Base-by-base conservation (phyloP, 2,888 invertebrate genomes). In the Stramonita haemastoma region DNA sequence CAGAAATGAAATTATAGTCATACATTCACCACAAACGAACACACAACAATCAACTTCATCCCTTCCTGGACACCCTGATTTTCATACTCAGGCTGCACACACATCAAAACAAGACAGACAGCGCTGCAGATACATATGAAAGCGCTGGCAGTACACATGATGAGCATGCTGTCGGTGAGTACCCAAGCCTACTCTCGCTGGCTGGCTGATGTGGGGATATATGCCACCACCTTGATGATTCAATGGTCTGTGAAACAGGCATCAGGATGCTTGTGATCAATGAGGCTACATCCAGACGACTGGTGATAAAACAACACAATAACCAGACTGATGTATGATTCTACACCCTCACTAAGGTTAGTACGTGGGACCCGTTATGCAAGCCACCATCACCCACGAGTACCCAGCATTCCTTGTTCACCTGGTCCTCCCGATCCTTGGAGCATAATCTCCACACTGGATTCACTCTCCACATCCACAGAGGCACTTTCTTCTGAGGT, bases 261-360 rank as follows among this genome's bases (percentile, higher is more conserved):
- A 83, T 22, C 29, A 22, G 81, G 26, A 15, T 83, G 36, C 81
- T 29, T 83, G 81, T 83, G 81, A 46, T 26, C 66, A 66, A 66
- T 22, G 19, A 17, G 26, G 26, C 17, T 22, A 66, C 17, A 66
- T 2, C 66, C 66, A 22, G 66, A 17, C 66, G 19, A 17, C 26
- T 66, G 66, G 66, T 66, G 19, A 66, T 22, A 26, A 17, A 77
- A 79, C 32, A 1, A 32, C 32, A 32, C 29, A 60, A 60, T 60
- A 60, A 8, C 60, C 15, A 46, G 46, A 46, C 46, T 46, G 11
- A 73, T 29, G 73, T 11, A 73, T 46, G 29, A 34, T 29, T 29
- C 56, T 90, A 88, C 70, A 57, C 36, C 87, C 60, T 88, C 86
- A 85, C 66, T 87, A 83, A 46, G 84, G 90, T 89, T 90, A 89